A percentile compares a stretch with the other conserved stretches of the same genome.
Conservation (phyloP, 2,888 invertebrate genomes). For the Parochlus steinenii region DNA sequence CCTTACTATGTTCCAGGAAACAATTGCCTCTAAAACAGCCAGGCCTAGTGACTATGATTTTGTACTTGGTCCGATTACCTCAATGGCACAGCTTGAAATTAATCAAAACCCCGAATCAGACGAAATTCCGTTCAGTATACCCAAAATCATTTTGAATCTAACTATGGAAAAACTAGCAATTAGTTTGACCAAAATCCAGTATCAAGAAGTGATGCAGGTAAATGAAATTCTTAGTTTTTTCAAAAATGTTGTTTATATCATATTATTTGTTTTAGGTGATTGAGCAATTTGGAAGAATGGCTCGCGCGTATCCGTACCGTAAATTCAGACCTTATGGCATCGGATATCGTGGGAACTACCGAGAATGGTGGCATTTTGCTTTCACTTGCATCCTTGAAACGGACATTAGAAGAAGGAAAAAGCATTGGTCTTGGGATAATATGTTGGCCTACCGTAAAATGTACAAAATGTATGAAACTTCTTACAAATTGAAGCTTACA, state of each 20-base stretch:
- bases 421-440: conserved; percentile 84
- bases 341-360: conserved; percentile 25
- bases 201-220: conserved; percentile 36
- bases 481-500: conserved; percentile 46
- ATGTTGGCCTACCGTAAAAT: conserved; percentile 61
- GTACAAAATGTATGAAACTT: conserved; percentile 51
- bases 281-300: conserved; percentile 34
- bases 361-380: conserved; percentile 83
- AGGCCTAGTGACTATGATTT: conserved; percentile 41
- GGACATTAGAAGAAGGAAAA: conserved; percentile 47
- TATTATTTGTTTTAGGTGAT: no score
- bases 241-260: no score
- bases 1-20: conserved; percentile 36
- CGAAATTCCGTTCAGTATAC: conserved; percentile 60
- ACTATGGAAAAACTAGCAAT: conserved; percentile 65
- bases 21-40: conserved; percentile 50
- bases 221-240: no score
- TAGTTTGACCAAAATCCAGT: conserved; percentile 58
- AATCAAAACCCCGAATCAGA: conserved; percentile 89
- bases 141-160: conserved; percentile 68
- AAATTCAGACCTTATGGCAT: conserved; percentile 33
- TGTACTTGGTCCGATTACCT: conserved; percentile 87
- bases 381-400: conserved; percentile 71
- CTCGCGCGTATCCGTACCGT: conserved; percentile 25
- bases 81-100: conserved; percentile 69